A percentile compares a stretch with the other conserved stretches of the same genome.
These are phyloP conservation scores for Drosophila sulfurigaster DNA, from an alignment of 1,140 invertebrate species.

Conservation along the genomic window DNA sequence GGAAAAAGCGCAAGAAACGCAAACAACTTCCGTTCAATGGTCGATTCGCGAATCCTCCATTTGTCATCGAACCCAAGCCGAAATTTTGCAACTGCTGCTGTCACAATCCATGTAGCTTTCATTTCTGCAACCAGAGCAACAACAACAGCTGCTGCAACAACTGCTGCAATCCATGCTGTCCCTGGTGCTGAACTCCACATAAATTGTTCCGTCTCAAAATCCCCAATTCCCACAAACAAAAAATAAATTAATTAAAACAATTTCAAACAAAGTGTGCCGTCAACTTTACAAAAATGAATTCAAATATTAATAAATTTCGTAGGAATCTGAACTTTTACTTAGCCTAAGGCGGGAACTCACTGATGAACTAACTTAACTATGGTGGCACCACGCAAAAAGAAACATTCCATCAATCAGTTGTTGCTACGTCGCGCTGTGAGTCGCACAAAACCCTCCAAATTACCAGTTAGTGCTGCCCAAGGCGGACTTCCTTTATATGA, in stretches of 20 bases:
- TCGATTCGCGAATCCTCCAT: conserved; percentile 54
- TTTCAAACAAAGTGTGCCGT: background rate
- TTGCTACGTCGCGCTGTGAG: conserved; percentile 33
- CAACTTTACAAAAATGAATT: background rate
- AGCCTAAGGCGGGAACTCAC: background rate
- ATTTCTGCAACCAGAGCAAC: background rate
- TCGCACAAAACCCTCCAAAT: background rate
- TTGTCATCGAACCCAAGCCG: conserved; percentile 46
- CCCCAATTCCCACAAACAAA: background rate
- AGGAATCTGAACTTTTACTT: background rate
- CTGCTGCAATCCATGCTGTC: conserved; percentile 10
- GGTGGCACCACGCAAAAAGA: conserved; percentile 32
- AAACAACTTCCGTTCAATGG: conserved; percentile 25
- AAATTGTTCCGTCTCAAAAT: conserved; percentile 9
- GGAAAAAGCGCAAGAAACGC: conserved; percentile 17
- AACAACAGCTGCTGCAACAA: background rate
- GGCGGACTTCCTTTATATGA: conserved; percentile 5
- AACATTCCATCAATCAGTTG: conserved; percentile 29
- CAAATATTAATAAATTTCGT: conserved; percentile 4
- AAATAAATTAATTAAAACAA: background rate
- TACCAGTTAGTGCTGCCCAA: background rate
- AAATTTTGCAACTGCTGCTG: background rate
- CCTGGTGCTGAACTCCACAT: conserved; percentile 6
- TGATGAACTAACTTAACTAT: conserved; percentile 25
- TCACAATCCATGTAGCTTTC: background rate